Percentiles rank a stretch among this genome's conserved stretches.
phyloP scores from a whole-genome alignment of 2,888 invertebrate species.

The Caenorhabditis wallacei region DNA sequence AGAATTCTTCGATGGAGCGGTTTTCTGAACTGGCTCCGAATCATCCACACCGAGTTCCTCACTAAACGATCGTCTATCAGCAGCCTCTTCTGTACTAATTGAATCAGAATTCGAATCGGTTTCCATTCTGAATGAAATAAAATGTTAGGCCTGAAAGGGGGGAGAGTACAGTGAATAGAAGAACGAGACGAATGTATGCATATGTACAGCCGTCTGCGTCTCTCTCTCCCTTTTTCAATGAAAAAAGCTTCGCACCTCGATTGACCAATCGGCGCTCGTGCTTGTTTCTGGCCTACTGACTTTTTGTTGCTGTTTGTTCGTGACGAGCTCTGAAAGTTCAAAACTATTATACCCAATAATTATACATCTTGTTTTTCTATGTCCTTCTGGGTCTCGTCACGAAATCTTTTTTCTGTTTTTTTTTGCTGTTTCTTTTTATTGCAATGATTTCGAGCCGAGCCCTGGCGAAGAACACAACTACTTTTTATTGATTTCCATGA shows the following conservation, averaged over 20 bases:
- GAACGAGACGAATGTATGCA: background rate
- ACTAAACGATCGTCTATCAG: background rate
- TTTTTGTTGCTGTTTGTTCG: too few relatives aligned
- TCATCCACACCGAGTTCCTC: background rate
- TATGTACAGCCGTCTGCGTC: background rate
- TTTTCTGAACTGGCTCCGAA: background rate
- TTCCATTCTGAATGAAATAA: background rate
- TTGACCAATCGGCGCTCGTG: background rate
- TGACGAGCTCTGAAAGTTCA: too few relatives aligned
- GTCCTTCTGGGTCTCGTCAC: background rate
- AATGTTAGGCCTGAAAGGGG: background rate
- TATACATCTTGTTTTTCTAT: too few relatives aligned
- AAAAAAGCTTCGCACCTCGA: background rate
- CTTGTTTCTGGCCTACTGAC: background rate
- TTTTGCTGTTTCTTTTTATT: background rate
- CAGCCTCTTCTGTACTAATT: background rate
- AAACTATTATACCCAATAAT: too few relatives aligned
- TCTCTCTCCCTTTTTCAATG: background rate
- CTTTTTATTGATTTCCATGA: background rate
- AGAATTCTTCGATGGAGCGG: background rate
- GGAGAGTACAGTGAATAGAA: background rate
- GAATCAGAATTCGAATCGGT: background rate
- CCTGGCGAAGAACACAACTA: background rate
- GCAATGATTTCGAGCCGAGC: conserved; percentile 17
- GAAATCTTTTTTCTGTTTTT: background rate